These are phyloP conservation scores for Dysmachus trigonus DNA, from an alignment of 2,888 invertebrate genomes.

Conservation along the genomic window DNA sequence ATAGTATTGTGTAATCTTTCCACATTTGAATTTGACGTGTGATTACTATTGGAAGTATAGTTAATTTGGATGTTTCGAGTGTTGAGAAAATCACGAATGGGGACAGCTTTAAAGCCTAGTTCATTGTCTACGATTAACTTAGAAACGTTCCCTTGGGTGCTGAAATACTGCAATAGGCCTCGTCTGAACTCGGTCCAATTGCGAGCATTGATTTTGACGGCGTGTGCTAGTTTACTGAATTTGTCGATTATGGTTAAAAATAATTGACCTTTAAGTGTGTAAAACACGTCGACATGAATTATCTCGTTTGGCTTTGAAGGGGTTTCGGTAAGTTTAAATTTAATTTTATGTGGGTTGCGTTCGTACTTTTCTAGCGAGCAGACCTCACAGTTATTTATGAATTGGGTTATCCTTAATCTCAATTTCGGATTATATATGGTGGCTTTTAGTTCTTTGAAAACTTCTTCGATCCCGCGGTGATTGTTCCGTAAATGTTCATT, in stretches of 20 bases:
- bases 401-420: too few relatives aligned
- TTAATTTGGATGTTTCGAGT: too few relatives aligned
- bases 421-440: too few relatives aligned
- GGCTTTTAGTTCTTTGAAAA: too few relatives aligned
- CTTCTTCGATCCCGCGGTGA: too few relatives aligned
- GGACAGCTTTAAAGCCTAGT: constrained; percentile 51
- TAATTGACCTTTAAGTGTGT: constrained; percentile 44
- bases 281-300: constrained; percentile 53
- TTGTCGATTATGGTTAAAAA: constrained; percentile 52
- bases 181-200: constrained; percentile 50
- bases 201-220: constrained; percentile 47
- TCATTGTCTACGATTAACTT: constrained; percentile 50
- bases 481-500: too few relatives aligned
- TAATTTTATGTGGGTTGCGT: constrained; percentile 33
- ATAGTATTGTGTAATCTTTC: too few relatives aligned
- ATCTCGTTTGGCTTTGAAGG: constrained; percentile 51
- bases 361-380: too few relatives aligned
- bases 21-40: too few relatives aligned
- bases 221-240: constrained; percentile 52
- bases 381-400: too few relatives aligned
- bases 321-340: constrained; percentile 48
- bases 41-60: too few relatives aligned
- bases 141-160: constrained; percentile 44
- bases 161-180: constrained; percentile 45
- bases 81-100: too few relatives aligned